Conservation (phyloP, 2,113 vertebrate species). For the Orientallactaga bullata region DNA sequence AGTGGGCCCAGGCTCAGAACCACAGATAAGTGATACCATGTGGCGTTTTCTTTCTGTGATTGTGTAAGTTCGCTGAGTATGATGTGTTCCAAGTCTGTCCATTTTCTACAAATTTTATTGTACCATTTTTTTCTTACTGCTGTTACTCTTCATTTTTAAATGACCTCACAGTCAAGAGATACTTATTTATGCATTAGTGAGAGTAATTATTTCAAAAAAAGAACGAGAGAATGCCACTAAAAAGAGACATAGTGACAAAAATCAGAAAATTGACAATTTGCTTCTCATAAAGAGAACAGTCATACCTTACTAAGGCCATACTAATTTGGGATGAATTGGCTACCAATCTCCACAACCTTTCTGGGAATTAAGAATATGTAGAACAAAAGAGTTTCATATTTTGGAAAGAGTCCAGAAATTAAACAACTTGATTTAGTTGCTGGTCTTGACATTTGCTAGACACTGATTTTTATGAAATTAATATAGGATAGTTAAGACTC, state of each 20-base stretch:
- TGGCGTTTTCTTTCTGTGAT: too few relatives aligned
- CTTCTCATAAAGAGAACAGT: neutral
- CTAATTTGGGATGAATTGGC: neutral
- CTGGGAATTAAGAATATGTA: neutral
- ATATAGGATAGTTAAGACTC: neutral
- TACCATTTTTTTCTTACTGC: too few relatives aligned
- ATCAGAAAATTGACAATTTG: neutral
- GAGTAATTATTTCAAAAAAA: conserved; percentile 23
- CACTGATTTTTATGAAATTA: neutral
- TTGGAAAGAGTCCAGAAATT: neutral
- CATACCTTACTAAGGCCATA: neutral
- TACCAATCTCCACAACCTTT: neutral
- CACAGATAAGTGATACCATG: too few relatives aligned
- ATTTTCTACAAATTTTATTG: too few relatives aligned
- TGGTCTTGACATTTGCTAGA: neutral
- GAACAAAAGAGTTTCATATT: neutral
- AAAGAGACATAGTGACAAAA: conserved; percentile 35
- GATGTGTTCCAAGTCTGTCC: too few relatives aligned
- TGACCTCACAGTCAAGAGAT: neutral
- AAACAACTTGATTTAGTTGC: neutral
- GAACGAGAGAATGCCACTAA: neutral
- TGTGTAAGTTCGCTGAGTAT: too few relatives aligned
- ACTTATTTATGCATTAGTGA: conserved; percentile 48
- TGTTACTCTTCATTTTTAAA: conserved; percentile 11
- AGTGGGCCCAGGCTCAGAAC: too few relatives aligned